Percentiles rank a stretch among this genome's conserved stretches.
Evolutionary conservation across 1,140 invertebrate genomes (phyloP).

Genomic region (Rhysida immarginata): DNA sequence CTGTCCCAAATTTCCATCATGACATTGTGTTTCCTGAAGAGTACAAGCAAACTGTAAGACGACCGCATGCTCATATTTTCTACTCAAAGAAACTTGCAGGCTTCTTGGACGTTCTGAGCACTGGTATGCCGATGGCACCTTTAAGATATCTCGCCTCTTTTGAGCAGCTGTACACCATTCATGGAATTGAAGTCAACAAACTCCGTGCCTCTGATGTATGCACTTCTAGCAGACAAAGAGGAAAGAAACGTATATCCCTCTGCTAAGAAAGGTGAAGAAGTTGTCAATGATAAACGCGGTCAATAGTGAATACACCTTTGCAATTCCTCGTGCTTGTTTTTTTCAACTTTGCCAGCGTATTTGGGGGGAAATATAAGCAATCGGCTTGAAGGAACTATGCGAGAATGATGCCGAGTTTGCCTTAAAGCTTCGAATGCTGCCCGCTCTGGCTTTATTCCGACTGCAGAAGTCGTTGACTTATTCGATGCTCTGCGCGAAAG

Average conservation of each 20-base stretch:
- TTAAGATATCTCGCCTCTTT: constrained; percentile 10
- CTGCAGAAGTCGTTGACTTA: neutral
- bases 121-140: constrained; percentile 10
- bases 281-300: neutral
- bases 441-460: too few relatives aligned
- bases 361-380: neutral
- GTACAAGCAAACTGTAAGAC: too few relatives aligned
- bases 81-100: constrained; percentile 7
- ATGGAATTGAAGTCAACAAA: constrained; percentile 8
- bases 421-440: too few relatives aligned
- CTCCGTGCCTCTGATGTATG: constrained; percentile 6
- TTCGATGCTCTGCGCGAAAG: neutral
- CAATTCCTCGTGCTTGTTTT: neutral
- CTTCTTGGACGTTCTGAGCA: too few relatives aligned
- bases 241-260: neutral
- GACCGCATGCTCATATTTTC: constrained; percentile 4
- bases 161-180: constrained; percentile 11
- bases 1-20: too few relatives aligned
- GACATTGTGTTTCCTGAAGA: too few relatives aligned
- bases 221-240: neutral
- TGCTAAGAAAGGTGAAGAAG: constrained; percentile 1
- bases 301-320: neutral
- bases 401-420: constrained; percentile 6
- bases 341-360: constrained; percentile 6
- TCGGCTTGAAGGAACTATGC: neutral